These are phyloP conservation scores for Saccopteryx leptura DNA, from an alignment of 2,113 vertebrate species.

Conservation along the genomic window DNA sequence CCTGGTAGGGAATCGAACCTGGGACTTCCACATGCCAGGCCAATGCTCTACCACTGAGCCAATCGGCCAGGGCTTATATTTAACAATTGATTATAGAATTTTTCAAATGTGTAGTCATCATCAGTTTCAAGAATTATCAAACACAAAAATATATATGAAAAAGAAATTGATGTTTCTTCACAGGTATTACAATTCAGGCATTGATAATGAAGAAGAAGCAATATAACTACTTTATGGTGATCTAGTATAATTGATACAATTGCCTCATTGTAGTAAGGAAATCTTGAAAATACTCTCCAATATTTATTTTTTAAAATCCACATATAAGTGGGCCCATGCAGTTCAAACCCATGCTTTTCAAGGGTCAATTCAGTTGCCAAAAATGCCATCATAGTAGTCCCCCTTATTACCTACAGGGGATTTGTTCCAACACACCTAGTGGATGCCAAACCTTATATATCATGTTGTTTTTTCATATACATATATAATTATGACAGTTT, in stretches of 20 bases:
- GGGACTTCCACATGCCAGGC: too few relatives aligned
- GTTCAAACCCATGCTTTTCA: not conserved
- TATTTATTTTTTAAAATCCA: not conserved
- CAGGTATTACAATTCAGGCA: not conserved
- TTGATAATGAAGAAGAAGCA: not conserved
- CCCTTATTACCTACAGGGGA: not conserved
- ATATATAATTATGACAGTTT: not conserved
- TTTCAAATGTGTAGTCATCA: not conserved
- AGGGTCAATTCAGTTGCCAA: not conserved
- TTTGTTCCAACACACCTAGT: not conserved
- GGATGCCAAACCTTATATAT: not conserved
- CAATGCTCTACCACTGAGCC: too few relatives aligned
- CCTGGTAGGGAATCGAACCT: too few relatives aligned
- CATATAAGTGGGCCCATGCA: not conserved
- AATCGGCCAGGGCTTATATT: not conserved
- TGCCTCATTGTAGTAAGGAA: not conserved
- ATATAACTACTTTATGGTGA: not conserved
- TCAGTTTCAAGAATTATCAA: conserved; percentile 6
- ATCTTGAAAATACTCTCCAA: not conserved
- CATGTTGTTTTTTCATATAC: not conserved
- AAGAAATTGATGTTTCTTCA: not conserved
- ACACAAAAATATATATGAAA: not conserved
- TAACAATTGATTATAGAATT: not conserved
- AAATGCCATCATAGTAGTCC: not conserved
- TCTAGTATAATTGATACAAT: not conserved